Evolutionary conservation across 2,113 vertebrate genomes (phyloP).

Genomic region (Tychaedon coryphoeus): DNA sequence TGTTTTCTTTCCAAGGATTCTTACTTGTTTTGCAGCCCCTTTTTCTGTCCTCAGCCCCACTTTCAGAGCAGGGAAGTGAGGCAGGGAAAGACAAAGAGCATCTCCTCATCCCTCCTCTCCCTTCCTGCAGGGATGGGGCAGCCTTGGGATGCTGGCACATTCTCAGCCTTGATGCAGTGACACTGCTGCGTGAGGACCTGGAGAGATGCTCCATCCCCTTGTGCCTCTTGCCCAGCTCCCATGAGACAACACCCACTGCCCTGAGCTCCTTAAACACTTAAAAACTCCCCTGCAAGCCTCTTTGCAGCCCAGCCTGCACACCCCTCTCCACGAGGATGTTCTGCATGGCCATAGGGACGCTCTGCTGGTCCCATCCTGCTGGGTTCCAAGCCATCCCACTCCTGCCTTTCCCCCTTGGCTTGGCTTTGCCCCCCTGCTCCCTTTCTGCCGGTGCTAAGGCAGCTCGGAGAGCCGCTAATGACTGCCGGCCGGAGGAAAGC

Average conservation of each 20-base stretch:
- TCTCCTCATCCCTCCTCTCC: neutral
- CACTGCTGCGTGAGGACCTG: neutral
- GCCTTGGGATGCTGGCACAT: neutral
- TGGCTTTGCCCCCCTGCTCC: neutral
- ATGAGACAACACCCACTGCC: neutral
- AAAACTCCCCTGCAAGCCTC: neutral
- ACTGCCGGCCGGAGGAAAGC: neutral
- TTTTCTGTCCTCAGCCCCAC: neutral
- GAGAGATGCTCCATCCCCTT: neutral
- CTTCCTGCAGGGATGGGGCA: neutral
- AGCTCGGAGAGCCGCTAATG: neutral
- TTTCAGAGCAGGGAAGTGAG: neutral
- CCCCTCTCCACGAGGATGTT: neutral
- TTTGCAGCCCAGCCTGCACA: neutral
- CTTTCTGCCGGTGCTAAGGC: neutral
- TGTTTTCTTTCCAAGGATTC: neutral
- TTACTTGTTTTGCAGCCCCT: neutral
- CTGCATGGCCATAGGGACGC: neutral
- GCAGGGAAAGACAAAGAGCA: neutral
- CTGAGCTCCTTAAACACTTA: neutral
- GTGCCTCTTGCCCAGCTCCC: neutral
- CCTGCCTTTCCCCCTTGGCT: neutral
- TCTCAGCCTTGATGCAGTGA: neutral
- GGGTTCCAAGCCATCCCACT: neutral
- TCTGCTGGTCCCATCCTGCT: neutral